Conservation (phyloP, 1,140 invertebrate genomes). For the Drosophila micromelanica region DNA sequence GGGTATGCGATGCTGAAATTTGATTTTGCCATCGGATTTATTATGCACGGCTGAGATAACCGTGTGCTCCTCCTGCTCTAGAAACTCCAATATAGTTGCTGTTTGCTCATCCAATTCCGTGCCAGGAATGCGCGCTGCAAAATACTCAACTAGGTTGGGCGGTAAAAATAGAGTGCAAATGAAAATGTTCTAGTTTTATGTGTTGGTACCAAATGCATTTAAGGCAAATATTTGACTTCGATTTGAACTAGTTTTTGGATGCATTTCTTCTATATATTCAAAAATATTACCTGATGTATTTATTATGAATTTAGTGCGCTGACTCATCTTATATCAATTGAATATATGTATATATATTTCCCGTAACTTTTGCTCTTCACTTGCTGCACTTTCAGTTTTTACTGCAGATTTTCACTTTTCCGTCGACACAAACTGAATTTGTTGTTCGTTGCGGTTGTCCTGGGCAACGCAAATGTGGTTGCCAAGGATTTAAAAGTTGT, state of each 20-base stretch:
- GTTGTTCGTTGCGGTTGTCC: conserved; percentile 63
- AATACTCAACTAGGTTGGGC: conserved; percentile 66
- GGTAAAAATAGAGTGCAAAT: neutral
- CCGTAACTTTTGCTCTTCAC: conserved; percentile 29
- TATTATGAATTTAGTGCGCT: conserved; percentile 71
- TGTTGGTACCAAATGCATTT: neutral
- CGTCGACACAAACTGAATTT: conserved; percentile 40
- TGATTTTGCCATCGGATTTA: conserved; percentile 80
- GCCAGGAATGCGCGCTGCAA: conserved; percentile 61
- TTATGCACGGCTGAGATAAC: conserved; percentile 80
- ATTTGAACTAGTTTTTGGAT: neutral
- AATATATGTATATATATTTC: neutral
- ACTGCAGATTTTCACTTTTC: conserved; percentile 65
- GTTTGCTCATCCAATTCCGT: conserved; percentile 76
- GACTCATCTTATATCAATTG: conserved; percentile 47
- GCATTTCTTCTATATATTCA: neutral
- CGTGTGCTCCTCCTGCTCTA: conserved; percentile 83
- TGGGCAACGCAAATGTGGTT: conserved; percentile 53
- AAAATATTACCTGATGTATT: conserved; percentile 62
- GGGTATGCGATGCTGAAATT: conserved; percentile 84
- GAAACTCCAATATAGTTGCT: conserved; percentile 78
- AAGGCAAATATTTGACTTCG: neutral
- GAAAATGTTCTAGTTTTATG: conserved; percentile 20
- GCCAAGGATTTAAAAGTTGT: conserved; percentile 42
- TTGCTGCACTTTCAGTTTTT: conserved; percentile 57